Percentiles rank a stretch among this genome's conserved stretches.
Evolutionary conservation across 2,888 invertebrate species (phyloP).

Genomic region (Chloroclystis v-ata): DNA sequence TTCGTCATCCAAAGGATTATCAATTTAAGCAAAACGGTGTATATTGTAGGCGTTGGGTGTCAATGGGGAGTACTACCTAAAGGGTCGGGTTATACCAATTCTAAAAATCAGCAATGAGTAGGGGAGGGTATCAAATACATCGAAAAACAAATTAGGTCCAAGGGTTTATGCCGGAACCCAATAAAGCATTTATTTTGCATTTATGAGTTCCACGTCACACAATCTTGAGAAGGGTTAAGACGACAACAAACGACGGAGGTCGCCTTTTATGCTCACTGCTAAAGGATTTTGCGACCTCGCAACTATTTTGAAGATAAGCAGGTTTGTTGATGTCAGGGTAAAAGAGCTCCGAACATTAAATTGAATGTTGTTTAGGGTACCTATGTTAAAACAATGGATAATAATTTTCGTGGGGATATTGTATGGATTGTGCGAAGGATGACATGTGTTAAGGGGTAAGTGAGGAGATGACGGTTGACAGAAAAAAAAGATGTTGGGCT

Average conservation of each 20-base stretch:
- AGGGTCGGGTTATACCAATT: neutral
- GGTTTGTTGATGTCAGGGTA: conserved; percentile 17
- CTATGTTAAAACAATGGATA: no score
- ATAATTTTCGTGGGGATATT: no score
- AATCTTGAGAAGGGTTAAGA: conserved; percentile 56
- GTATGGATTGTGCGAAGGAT: no score
- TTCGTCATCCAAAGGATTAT: neutral
- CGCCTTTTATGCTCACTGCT: conserved; percentile 45
- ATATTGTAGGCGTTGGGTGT: neutral
- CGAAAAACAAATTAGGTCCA: conserved; percentile 15
- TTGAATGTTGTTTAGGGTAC: neutral
- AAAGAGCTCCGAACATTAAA: conserved; percentile 12
- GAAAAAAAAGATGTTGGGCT: no score
- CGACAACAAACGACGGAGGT: conserved; percentile 50
- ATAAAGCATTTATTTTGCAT: conserved; percentile 37
- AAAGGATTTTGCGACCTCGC: conserved; percentile 42
- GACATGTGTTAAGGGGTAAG: no score
- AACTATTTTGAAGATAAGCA: conserved; percentile 31
- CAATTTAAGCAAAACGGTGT: neutral
- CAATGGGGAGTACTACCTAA: neutral
- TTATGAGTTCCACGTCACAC: conserved; percentile 41
- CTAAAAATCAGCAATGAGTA: neutral
- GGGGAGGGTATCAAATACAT: conserved; percentile 3
- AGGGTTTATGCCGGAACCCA: conserved; percentile 22
- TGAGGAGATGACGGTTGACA: no score